Evolutionary conservation across 2,113 vertebrate genomes (phyloP).

Genomic region (Gallinago paraguaiae): DNA sequence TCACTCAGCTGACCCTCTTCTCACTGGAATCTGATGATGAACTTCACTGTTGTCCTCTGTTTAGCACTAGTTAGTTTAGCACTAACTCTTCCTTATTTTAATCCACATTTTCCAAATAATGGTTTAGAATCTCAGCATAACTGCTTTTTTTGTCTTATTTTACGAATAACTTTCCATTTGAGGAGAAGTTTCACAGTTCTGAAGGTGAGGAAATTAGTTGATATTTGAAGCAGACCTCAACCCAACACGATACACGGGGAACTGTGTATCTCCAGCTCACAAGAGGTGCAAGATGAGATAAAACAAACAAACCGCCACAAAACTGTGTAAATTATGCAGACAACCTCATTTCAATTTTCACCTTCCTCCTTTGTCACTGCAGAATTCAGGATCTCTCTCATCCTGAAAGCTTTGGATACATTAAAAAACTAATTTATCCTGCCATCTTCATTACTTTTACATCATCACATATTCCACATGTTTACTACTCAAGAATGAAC

Average conservation of each 20-base stretch:
- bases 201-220: neutral
- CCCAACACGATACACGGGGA: neutral
- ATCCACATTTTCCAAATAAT: neutral
- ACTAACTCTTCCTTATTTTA: neutral
- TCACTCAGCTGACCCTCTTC: neutral
- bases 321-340: neutral
- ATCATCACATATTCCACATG: constrained; percentile 52
- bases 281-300: neutral
- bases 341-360: neutral
- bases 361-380: neutral
- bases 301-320: neutral
- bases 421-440: constrained; percentile 48
- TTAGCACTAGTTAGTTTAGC: neutral
- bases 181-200: neutral
- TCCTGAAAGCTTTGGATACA: constrained; percentile 43
- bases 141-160: neutral
- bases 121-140: neutral
- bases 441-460: constrained; percentile 44
- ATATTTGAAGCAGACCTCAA: neutral
- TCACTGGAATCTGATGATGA: neutral
- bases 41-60: neutral
- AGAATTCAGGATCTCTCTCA: constrained; percentile 36
- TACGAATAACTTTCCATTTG: neutral
- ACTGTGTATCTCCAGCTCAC: neutral
- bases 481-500: constrained; percentile 18